Base-by-base conservation (phyloP, 2,797 vertebrate genomes). In the Lagodon rhomboides region DNA sequence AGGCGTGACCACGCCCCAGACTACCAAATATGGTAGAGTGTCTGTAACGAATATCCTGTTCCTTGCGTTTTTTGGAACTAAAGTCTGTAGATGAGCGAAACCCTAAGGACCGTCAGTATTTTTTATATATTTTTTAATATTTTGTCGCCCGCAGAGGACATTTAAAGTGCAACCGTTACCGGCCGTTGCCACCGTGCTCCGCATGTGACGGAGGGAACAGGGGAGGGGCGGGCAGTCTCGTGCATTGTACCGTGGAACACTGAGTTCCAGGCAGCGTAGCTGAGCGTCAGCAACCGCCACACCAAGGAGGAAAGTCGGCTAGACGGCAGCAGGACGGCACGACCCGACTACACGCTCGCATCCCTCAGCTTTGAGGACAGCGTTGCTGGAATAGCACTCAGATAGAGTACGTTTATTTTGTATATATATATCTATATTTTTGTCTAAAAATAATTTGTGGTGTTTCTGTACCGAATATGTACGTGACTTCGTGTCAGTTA, bases 171-270 rank as follows among this genome's bases (percentile, higher is more conserved):
- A 5, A 1, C 17, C 12, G 27, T 34, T 1, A 12, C 20, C 38
- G 18, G 17, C 20, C 6, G 69, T 10, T 18, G 74, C 84, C 82
- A 79, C 85, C 75, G 72, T 67, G 79, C 58, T 76, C 51, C 16
- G 68, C 90, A 90, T 83, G 93, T 94, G 93, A 93, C 68, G 22
- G 59, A 34, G 56, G 51, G 16, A 62, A 43, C 72, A 53, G 61
- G 87, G 89, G 93, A 68, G 93, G 85, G 55, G 85, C 84, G 9
- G 6, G 0, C 0, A 22, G 93, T 95, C 94, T 80, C 93, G 94
- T 95, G 95, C 85, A 82, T 69, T 2, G 87, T 73, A 92, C 89
- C 91, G 94, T 95, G 94, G 91, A 86, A 84, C 83, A 79, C 69
- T 1, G 82, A 73, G 75, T 85, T 80, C 82, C 64, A 60, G 81